These are phyloP conservation scores for Heptranchias perlo DNA, from an alignment of 2,113 vertebrate species.

Conservation along the genomic window DNA sequence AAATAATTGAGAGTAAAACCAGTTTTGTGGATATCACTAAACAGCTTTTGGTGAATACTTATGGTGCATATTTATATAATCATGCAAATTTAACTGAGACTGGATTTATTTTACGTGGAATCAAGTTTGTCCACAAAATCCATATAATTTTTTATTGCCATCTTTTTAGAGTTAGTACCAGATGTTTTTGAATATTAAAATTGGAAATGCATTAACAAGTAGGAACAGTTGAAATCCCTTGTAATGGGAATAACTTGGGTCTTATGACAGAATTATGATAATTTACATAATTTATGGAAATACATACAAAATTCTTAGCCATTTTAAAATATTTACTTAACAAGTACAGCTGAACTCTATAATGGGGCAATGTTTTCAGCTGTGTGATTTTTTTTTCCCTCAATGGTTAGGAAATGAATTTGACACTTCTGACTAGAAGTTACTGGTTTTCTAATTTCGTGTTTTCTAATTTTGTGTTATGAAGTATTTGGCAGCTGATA, in stretches of 20 bases:
- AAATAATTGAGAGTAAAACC: not conserved
- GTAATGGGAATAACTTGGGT: not conserved
- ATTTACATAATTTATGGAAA: constrained; percentile 18
- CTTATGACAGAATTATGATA: not conserved
- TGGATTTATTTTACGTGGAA: not conserved
- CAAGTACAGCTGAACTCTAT: not conserved
- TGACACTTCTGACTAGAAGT: not conserved
- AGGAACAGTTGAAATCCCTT: not conserved
- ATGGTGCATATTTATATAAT: not conserved
- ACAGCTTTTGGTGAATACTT: not conserved
- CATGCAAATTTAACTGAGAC: not conserved
- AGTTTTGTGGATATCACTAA: not conserved
- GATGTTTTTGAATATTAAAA: constrained; percentile 32
- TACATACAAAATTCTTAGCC: constrained; percentile 26
- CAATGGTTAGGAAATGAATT: not conserved
- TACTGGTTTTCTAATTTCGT: not conserved
- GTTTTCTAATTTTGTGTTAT: not conserved
- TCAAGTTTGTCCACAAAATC: not conserved
- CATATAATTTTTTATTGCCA: not conserved
- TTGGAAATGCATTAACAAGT: constrained; percentile 9
- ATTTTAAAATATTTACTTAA: constrained; percentile 14
- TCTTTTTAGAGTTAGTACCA: not conserved
- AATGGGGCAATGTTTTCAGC: not conserved
- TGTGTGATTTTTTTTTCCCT: no score
- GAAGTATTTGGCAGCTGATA: not conserved